These are phyloP conservation scores for Portunus trituberculatus DNA, from an alignment of 1,140 invertebrate species.

Conservation along the genomic window DNA sequence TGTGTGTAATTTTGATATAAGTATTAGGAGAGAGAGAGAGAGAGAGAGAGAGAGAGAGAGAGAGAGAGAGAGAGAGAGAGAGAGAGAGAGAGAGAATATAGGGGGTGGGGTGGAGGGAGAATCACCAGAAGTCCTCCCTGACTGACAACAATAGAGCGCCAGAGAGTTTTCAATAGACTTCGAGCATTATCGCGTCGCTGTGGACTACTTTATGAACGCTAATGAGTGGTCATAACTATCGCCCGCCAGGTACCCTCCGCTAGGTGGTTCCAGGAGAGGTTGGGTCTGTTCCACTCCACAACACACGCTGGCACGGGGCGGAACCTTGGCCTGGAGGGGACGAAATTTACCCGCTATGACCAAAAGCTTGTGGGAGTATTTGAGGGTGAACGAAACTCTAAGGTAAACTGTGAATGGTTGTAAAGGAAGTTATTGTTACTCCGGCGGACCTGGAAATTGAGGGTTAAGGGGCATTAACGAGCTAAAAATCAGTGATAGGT, in stretches of 20 bases:
- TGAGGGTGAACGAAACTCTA: slow-evolving; percentile 24
- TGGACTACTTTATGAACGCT: slow-evolving; percentile 70
- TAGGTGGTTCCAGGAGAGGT: background rate
- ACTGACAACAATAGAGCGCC: slow-evolving; percentile 62
- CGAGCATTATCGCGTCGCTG: slow-evolving; percentile 60
- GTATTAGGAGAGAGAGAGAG: background rate
- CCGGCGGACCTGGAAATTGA: slow-evolving; percentile 68
- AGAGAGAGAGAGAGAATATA: background rate
- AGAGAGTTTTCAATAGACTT: slow-evolving; percentile 65
- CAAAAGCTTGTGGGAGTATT: background rate
- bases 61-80: background rate
- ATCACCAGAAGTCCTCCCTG: slow-evolving; percentile 35
- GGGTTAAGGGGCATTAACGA: slow-evolving; percentile 60
- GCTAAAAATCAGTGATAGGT: slow-evolving; percentile 69
- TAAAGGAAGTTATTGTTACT: slow-evolving; percentile 69
- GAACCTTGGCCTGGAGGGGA: background rate
- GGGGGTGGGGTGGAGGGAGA: background rate
- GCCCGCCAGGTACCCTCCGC: slow-evolving; percentile 39
- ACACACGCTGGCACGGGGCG: background rate
- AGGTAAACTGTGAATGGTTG: slow-evolving; percentile 41
- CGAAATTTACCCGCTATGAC: background rate
- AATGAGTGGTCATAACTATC: slow-evolving; percentile 72
- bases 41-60: background rate
- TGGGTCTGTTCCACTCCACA: background rate
- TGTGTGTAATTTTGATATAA: too few relatives aligned